Evolutionary conservation across 2,888 invertebrate genomes (phyloP), one percentile per base, ranked within the genome.

Genomic region (Camptogramma bilineatum): DNA sequence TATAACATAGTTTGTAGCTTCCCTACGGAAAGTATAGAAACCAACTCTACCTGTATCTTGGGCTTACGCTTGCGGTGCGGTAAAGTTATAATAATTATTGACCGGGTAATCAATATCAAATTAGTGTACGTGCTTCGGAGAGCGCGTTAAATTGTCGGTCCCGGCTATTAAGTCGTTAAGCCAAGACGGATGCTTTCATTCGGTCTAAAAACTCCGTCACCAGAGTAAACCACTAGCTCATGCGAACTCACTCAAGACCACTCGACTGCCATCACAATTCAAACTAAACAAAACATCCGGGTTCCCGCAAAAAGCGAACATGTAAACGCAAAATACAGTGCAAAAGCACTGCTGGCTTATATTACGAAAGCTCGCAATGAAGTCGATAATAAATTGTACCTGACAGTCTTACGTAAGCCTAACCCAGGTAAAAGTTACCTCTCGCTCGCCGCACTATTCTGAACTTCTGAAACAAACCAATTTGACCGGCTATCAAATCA

Each of bases 351-450:
- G 73, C 80, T 86, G 83, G 83, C 85, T 66, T 85, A 86, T 75
- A 86, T 92, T 91, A 88, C 91, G 92, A 92, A 91, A 92, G 89
- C 87, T 90, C 77, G 84, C 82, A 83, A 82, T 87, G 84, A 76
- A 84, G 85, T 80, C 87, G 82, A 89, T 90, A 90, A 87, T 90
- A 91, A 92, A 91, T 89, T 87, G 88, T 89, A 81, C 84, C 85
- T 86, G 89, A 85, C 84, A 76, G 73, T 68, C 74, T 92, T 92
- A 88, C 87, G 87, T 86, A 91, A 91, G 75, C 72, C 82, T 86
- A 91, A 91, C 75, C 72, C 82, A 83, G 87, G 91, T 92, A 92
- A 92, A 92, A 91, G 91, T 92, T 84, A 86, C 87, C 86, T 82
- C 81, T 87, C 82, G 85, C 85, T 85, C 73, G 81, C 78, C 74